Evolutionary conservation across 2,888 invertebrate species (phyloP).

Genomic region (Hecatera dysodea): DNA sequence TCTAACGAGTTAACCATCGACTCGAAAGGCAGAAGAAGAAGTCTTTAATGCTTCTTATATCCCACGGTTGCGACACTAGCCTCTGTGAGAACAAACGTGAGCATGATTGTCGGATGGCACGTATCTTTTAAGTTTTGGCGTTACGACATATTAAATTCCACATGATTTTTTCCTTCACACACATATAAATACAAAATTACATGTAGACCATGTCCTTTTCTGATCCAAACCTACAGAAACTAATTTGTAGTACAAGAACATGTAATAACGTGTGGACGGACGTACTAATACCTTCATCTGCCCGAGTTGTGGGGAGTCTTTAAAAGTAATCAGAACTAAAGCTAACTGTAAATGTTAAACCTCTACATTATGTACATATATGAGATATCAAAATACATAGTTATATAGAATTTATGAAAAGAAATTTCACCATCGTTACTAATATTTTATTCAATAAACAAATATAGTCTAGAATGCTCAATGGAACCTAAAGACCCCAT

Average conservation of each 20-base stretch:
- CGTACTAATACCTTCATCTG: constrained; percentile 11
- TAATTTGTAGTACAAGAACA: constrained; percentile 37
- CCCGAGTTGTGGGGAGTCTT: constrained; percentile 10
- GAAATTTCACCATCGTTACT: neutral
- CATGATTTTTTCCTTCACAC: neutral
- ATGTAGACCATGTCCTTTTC: constrained; percentile 27
- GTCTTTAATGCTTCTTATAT: neutral
- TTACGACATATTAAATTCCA: neutral
- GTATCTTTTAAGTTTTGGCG: neutral
- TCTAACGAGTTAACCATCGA: too few relatives aligned
- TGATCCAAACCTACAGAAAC: constrained; percentile 32
- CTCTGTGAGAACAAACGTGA: neutral
- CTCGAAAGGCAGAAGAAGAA: neutral
- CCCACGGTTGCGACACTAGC: neutral
- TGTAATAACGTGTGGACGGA: constrained; percentile 13
- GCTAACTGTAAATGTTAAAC: neutral
- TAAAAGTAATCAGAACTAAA: constrained; percentile 27
- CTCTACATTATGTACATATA: too few relatives aligned
- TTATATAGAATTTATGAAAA: neutral
- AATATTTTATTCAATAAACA: neutral
- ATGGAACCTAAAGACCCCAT: neutral
- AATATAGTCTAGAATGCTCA: neutral
- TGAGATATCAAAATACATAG: neutral
- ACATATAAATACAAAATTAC: constrained; percentile 14
- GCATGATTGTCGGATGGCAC: too few relatives aligned